Base-by-base conservation (phyloP, 2,888 invertebrate species). In the Cabera pusaria region DNA sequence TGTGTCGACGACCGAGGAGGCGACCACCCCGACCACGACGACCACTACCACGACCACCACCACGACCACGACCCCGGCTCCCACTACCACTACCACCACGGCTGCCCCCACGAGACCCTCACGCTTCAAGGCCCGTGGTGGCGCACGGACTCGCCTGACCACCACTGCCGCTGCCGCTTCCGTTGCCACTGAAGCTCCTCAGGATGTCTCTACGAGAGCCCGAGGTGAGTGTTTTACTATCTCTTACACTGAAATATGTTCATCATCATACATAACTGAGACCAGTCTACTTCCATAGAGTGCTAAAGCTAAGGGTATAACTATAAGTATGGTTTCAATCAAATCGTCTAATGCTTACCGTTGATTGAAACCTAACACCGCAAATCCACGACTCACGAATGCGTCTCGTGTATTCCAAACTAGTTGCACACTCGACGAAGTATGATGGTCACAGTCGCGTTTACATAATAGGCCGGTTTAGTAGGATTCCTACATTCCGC, bases 31-130 rank as follows among this genome's bases (percentile, higher is more conserved):
- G 0, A 86, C 90, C 0, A 90, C 91, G 0, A 90, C 90, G 0
- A 90, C 92, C 0, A 90, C 91, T 0, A 90, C 90, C 0, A 90
- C 91, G 0, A 90, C 91, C 0, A 90, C 91, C 0, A 90, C 91
- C 0, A 90, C 91, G 0, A 89, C 91, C 0, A 86, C 90, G 0
- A 90, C 91, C 0, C 78, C 90, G 0, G 80, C 90, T 0, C 84
- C 90, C 0, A 87, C 90, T 0, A 83, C 89, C 0, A 82, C 90
- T 0, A 82, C 88, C 0, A 84, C 90, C 0, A 72, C 88, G 0
- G 64, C 74, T 0, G 72, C 72, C 0, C 69, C 83, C 5, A 88
- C 90, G 1, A 74, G 89, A 0, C 85, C 88, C 0, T 84, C 86
- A 2, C 64, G 89, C 11, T 89, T 86, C 66, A 86, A 82, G 67